Evolutionary conservation across 2,113 vertebrate species (phyloP), one percentile per base, ranked within the genome.

Genomic region (Chitala chitala): DNA sequence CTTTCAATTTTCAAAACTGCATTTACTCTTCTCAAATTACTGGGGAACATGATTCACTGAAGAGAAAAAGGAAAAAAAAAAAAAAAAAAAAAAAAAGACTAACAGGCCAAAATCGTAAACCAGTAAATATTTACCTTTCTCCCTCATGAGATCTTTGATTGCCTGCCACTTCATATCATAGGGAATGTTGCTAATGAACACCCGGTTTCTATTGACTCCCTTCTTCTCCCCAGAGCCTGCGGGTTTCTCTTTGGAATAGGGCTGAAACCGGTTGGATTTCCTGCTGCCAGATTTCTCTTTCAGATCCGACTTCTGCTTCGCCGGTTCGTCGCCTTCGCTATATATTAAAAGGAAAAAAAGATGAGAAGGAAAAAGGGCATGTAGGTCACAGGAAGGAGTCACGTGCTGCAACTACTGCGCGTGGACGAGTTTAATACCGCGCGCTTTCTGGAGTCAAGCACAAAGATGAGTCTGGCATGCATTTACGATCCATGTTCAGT

Each of bases 161-260:
- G 95, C 94, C 92, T 99, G 97, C 97, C 97, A 99, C 87, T 98
- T 98, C 95, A 97, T 96, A 84, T 99, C 97, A 89, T 99, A 99
- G 0, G 97, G 97, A 81, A 99, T 98, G 85, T 99, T 99, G 92
- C 96, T 99, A 88, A 99, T 98, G 87, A 98, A 99, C 82, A 99
- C 96, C 75, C 96, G 86, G 79, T 96, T 98, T 81, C 93, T 94
- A 69, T 93, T 94, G 79, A 87, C 59, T 68, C 87, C 75, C 88
- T 95, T 98, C 92, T 94, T 98, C 61, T 98, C 96, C 80, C 86
- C 92, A 69, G 84, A 59, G 72, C 87, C 88, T 6, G 83, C 85
- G 46, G 89, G 91, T 83, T 95, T 94, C 8, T 99, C 96, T 92
- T 97, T 99, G 48, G 87, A 85, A 83, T 98, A 99, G n/a, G 96